A percentile compares a stretch with the other conserved stretches of the same genome.
Evolutionary conservation across 2,113 vertebrate species (phyloP).

Genomic region (Procapra przewalskii): DNA sequence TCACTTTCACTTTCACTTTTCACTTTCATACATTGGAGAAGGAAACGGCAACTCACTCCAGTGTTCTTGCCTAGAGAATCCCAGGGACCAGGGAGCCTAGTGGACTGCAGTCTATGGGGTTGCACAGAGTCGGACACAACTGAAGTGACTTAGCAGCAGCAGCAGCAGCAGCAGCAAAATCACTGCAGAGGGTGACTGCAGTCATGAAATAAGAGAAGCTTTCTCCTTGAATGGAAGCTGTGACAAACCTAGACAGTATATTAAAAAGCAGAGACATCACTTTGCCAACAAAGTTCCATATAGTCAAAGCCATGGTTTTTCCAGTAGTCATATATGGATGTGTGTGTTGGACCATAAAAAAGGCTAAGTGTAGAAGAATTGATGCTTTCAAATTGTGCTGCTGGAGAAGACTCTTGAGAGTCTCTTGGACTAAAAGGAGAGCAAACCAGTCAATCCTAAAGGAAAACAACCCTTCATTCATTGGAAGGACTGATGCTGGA

Average conservation of each 20-base stretch:
- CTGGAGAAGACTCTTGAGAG: background rate
- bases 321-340: background rate
- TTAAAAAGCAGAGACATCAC: too few species aligned
- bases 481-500: background rate
- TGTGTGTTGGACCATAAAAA: background rate
- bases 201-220: background rate
- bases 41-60: too few species aligned
- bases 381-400: background rate
- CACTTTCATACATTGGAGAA: too few species aligned
- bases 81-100: too few species aligned
- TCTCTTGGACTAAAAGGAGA: background rate
- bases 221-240: background rate
- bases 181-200: background rate
- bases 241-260: background rate
- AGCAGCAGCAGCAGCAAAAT: background rate
- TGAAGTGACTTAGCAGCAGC: too few species aligned
- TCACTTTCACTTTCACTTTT: too few species aligned
- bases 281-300: background rate
- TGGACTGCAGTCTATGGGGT: too few species aligned
- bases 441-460: background rate
- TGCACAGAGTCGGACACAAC: too few species aligned
- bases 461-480: background rate
- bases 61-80: too few species aligned
- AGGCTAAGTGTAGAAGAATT: background rate
- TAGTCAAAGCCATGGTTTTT: background rate